Conservation (phyloP, 2,113 vertebrate genomes). For the Eptatretus burgeri region DNA sequence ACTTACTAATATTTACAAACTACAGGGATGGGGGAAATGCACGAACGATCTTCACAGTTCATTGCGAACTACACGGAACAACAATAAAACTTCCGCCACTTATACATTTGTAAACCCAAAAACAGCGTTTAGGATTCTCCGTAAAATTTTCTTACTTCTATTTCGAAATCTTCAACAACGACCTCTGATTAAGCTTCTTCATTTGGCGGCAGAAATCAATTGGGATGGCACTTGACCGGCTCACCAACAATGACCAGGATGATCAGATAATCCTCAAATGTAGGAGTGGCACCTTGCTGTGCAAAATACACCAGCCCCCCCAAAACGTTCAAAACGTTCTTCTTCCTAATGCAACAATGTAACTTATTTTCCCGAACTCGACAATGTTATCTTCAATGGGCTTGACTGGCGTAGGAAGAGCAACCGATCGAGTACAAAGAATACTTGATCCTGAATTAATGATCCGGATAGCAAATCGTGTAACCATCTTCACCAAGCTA, state of each 20-base stretch:
- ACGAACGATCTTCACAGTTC: no score
- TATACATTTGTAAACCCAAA: no score
- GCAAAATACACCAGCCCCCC: slow-evolving; percentile 80
- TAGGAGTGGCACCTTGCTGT: slow-evolving; percentile 49
- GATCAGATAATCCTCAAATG: slow-evolving; percentile 18
- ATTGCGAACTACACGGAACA: no score
- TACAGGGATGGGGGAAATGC: no score
- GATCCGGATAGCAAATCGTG: slow-evolving; percentile 42
- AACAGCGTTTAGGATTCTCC: slow-evolving; percentile 21
- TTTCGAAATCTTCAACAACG: slow-evolving; percentile 50
- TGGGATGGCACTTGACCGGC: slow-evolving; percentile 32
- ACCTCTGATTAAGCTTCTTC: slow-evolving; percentile 51
- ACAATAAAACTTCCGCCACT: no score
- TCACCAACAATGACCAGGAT: slow-evolving; percentile 47
- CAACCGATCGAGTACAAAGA: no score
- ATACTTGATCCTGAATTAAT: slow-evolving; percentile 23
- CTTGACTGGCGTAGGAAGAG: slow-evolving; percentile 27
- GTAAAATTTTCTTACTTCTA: slow-evolving; percentile 24
- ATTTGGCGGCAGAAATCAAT: slow-evolving; percentile 46
- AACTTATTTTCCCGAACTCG: slow-evolving; percentile 40
- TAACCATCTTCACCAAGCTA: slow-evolving; percentile 15
- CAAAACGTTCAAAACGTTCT: slow-evolving; percentile 56
- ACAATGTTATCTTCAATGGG: slow-evolving; percentile 63
- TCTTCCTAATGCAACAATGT: slow-evolving; percentile 35
- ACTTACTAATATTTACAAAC: no score